Conservation (phyloP, 2,888 invertebrate genomes). For the Acleris laterana region DNA sequence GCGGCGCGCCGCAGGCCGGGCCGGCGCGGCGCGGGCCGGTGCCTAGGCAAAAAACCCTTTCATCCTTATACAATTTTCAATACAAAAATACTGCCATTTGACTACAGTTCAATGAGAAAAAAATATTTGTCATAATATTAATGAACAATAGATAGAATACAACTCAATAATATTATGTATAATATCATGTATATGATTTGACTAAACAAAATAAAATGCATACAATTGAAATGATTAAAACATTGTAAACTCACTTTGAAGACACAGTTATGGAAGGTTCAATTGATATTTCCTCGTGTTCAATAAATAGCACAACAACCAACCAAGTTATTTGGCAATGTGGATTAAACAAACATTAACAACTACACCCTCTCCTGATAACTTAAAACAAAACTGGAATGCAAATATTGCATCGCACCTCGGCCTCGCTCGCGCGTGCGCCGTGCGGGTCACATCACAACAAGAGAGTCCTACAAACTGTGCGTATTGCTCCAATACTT, state of each 20-base stretch:
- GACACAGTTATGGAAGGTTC: constrained; percentile 79
- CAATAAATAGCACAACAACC: constrained; percentile 83
- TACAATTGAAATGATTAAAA: constrained; percentile 82
- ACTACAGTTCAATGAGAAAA: constrained; percentile 84
- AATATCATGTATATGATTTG: constrained; percentile 82
- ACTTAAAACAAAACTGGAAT: constrained; percentile 83
- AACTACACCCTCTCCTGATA: constrained; percentile 76
- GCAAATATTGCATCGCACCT: constrained; percentile 84
- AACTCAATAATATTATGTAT: constrained; percentile 74
- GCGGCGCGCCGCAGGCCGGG: constrained; percentile 41
- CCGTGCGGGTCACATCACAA: constrained; percentile 55
- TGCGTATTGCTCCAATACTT: constrained; percentile 80
- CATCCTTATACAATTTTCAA: constrained; percentile 80
- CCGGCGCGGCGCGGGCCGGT: constrained; percentile 40
- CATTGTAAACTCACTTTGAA: constrained; percentile 76
- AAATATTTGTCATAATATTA: constrained; percentile 74
- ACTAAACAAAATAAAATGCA: constrained; percentile 84
- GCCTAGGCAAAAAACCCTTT: constrained; percentile 73
- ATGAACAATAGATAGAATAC: constrained; percentile 79
- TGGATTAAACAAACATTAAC: constrained; percentile 77
- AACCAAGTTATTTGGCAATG: constrained; percentile 83
- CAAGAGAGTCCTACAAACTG: constrained; percentile 66
- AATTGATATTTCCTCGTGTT: constrained; percentile 74
- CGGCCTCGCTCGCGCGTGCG: constrained; percentile 56
- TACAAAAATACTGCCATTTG: constrained; percentile 86